Evolutionary conservation across 2,797 vertebrate genomes (phyloP).

Genomic region (Percopsis omiscomaycus): DNA sequence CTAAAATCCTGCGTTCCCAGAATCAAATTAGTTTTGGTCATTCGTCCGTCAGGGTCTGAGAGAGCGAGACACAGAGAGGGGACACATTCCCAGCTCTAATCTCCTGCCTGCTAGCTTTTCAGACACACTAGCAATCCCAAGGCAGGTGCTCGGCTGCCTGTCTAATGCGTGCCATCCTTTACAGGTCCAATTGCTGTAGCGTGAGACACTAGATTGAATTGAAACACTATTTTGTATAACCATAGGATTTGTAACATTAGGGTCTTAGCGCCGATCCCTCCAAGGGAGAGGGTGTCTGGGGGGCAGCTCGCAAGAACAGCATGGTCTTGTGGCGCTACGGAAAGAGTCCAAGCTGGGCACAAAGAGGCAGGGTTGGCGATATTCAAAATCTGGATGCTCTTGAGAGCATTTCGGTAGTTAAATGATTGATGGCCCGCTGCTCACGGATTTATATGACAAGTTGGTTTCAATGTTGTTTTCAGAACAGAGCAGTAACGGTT

Average conservation of each 20-base stretch:
- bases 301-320: neutral
- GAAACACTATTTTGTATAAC: neutral
- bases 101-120: conserved; percentile 48
- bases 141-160: conserved; percentile 37
- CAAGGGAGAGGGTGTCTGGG: too few species aligned
- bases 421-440: conserved; percentile 66
- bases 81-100: conserved; percentile 45
- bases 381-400: conserved; percentile 57
- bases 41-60: conserved; percentile 11
- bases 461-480: conserved; percentile 50
- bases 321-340: conserved; percentile 9
- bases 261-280: too few species aligned
- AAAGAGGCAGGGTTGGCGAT: conserved; percentile 38
- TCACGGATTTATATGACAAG: conserved; percentile 60
- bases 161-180: conserved; percentile 40
- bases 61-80: conserved; percentile 12
- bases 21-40: conserved; percentile 4
- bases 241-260: too few species aligned
- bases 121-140: conserved; percentile 52
- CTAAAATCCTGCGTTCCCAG: conserved; percentile 1
- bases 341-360: conserved; percentile 32
- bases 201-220: neutral
- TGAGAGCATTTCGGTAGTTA: conserved; percentile 42
- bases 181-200: conserved; percentile 24
- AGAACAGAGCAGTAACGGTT: conserved; percentile 47